Evolutionary conservation across 53 echinoderm and acorn worm species (phyloP).

Genomic region (Arbacia lixula): DNA sequence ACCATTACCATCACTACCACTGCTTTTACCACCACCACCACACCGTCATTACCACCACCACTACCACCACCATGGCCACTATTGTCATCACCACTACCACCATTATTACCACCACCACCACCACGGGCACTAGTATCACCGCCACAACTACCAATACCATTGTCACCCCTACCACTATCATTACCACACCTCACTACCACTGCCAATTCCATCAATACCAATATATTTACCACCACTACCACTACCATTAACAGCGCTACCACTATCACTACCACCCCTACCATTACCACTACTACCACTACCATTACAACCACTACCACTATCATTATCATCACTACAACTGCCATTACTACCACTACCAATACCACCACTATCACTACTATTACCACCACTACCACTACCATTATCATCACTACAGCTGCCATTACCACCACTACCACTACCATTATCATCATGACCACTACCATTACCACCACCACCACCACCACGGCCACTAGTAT

Average conservation of each 20-base stretch:
- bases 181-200: neutral
- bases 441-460: neutral
- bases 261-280: neutral
- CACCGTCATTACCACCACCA: neutral
- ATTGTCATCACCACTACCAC: neutral
- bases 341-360: neutral
- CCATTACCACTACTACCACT: neutral
- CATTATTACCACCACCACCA: neutral
- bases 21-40: neutral
- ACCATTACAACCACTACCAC: neutral
- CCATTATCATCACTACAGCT: neutral
- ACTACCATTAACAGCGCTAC: neutral
- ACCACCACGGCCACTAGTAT: neutral
- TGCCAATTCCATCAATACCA: neutral
- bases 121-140: neutral
- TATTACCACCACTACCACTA: neutral
- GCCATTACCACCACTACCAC: neutral
- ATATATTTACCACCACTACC: neutral
- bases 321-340: neutral
- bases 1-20: neutral
- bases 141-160: neutral
- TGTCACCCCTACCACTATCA: neutral
- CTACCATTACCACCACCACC: neutral
- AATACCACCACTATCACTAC: neutral
- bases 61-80: neutral